phyloP scores from a whole-genome alignment of 2,113 vertebrate species.

The Brienomyrus longianalis region DNA sequence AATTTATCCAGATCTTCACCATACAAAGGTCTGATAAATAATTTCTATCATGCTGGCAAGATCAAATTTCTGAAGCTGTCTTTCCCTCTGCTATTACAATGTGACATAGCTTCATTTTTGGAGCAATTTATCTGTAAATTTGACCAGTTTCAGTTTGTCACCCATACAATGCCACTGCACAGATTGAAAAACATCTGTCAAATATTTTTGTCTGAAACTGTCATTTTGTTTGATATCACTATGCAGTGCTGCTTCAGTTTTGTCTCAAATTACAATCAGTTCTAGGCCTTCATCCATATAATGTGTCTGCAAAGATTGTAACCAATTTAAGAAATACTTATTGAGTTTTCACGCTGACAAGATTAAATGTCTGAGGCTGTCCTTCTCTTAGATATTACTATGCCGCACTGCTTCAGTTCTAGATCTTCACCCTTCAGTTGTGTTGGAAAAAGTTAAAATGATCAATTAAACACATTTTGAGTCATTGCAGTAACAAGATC shows the following conservation, averaged over 20 bases:
- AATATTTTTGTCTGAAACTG: not conserved
- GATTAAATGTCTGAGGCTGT: not conserved
- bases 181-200: not conserved
- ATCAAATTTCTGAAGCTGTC: not conserved
- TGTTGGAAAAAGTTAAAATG: not conserved
- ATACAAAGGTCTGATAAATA: not conserved
- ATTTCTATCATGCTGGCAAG: not conserved
- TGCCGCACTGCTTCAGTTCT: not conserved
- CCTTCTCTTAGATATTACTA: not conserved
- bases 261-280: not conserved
- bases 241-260: not conserved
- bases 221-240: not conserved
- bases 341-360: not conserved
- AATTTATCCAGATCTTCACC: not conserved
- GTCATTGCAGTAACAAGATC: not conserved
- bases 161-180: not conserved
- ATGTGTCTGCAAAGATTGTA: not conserved
- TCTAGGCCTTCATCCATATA: not conserved
- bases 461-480: not conserved
- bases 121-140: not conserved
- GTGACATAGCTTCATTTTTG: not conserved
- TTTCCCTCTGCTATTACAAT: not conserved
- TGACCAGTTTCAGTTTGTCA: not conserved
- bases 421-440: not conserved
- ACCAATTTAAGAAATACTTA: not conserved